Conservation (phyloP, 2,888 invertebrate genomes). For the Argyra leucocephala region DNA sequence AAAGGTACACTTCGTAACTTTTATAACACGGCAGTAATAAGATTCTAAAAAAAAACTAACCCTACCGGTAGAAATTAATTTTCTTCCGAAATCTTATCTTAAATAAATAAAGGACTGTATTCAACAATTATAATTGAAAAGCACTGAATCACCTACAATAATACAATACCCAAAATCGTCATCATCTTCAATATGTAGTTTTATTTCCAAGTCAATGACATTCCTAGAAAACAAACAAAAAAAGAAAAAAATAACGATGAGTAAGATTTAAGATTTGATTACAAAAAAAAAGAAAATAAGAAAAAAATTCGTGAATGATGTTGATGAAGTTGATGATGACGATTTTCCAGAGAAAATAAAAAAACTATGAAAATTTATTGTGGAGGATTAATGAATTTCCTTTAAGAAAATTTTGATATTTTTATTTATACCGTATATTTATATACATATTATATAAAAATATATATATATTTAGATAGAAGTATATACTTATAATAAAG, state of each 20-base stretch:
- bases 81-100: no score
- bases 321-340: neutral
- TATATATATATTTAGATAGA: neutral
- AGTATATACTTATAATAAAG: neutral
- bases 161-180: no score
- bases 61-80: no score
- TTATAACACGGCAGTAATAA: no score
- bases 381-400: conserved; percentile 3
- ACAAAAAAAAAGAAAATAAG: neutral
- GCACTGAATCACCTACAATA: neutral
- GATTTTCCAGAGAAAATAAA: neutral
- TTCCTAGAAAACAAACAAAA: neutral
- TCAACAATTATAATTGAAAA: neutral
- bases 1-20: no score
- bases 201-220: neutral
- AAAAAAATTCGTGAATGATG: neutral
- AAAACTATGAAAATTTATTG: neutral
- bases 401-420: neutral
- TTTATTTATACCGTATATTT: neutral
- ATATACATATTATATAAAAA: neutral
- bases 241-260: neutral
- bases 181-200: no score
- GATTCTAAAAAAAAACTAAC: no score
- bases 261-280: neutral
- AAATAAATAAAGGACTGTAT: no score